Base-by-base conservation (phyloP, 2,888 invertebrate genomes). In the Ormyrus pomaceus region DNA sequence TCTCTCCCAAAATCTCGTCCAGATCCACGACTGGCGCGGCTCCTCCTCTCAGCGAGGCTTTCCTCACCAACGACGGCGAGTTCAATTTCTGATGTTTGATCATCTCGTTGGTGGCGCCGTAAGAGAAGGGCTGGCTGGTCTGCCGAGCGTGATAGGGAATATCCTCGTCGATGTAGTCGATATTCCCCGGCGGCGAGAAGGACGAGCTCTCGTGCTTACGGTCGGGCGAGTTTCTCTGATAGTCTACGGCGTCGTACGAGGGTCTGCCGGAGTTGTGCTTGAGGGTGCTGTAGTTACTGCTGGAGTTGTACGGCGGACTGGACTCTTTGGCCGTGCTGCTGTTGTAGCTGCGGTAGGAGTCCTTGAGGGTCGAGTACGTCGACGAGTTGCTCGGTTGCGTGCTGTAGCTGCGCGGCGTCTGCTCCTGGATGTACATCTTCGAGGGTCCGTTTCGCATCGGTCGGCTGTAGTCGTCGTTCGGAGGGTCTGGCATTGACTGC, bases 121-220 rank as follows among this genome's bases (percentile, higher is more conserved):
- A 97, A 79, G 96, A 96, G 92, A 97, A 97, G 82, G 97, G 97
- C 87, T 96, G 94, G 87, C 96, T 96, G 91, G 97, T 96, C 86
- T 96, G 95, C 87, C 97, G 93, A 88, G 97, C 97, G 95, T 97
- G 97, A 92, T 97, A 97, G 86, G 97, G 97, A 90, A 96, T 96
- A 90, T 94, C 93, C 83, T 92, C 93, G 84, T 92, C 92, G 84
- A 92, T 93, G 89, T 91, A 92, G 88, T 91, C 92, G 86, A 92
- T 92, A 87, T 92, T 92, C 82, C 88, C 83, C 5, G 87, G 85
- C 8, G 88, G 86, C n/a, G 90, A 89, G 80, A 89, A 90, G 5
- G 89, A 88, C 70, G 88, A 87, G 71, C 80, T 6, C 85, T 86
- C 48, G 71, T 81, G 5, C 82, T 84, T 88, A 5, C 87, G 83